phyloP scores from a whole-genome alignment of 1,140 invertebrate genomes.

The Papilio dardanus region DNA sequence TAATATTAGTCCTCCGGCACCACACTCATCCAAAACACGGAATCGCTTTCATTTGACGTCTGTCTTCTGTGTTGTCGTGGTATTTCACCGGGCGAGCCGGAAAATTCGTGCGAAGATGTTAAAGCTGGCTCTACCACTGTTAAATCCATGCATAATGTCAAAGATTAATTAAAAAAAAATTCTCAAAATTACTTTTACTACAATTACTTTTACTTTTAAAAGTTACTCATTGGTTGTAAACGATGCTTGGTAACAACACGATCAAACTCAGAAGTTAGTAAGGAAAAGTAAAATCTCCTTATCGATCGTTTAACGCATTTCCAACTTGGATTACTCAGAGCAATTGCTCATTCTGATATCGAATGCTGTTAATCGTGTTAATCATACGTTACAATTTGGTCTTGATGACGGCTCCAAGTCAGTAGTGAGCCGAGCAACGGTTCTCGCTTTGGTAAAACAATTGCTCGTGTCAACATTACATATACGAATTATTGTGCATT shows the following conservation, averaged over 20 bases:
- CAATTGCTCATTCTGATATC: constrained; percentile 55
- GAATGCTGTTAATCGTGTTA: constrained; percentile 59
- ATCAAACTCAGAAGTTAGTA: constrained; percentile 29
- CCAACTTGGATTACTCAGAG: constrained; percentile 49
- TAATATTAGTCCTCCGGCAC: no score
- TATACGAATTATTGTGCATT: not conserved
- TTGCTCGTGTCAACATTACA: not conserved
- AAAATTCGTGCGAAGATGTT: no score
- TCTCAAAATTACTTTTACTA: no score
- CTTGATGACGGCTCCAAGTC: constrained; percentile 44
- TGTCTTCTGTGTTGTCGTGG: no score
- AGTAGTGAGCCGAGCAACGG: constrained; percentile 45
- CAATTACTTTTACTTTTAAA: no score
- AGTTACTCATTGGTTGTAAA: not conserved
- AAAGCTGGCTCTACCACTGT: no score
- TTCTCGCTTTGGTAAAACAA: constrained; percentile 27
- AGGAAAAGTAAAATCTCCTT: constrained; percentile 38
- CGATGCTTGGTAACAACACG: not conserved
- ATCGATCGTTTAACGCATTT: constrained; percentile 41
- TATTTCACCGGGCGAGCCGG: no score
- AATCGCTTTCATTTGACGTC: no score
- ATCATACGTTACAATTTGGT: constrained; percentile 51
- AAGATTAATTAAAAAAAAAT: no score
- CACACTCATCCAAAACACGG: no score
- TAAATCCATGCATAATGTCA: no score